phyloP scores from a whole-genome alignment of 2,113 vertebrate genomes.

The Peromyscus maniculatus region DNA sequence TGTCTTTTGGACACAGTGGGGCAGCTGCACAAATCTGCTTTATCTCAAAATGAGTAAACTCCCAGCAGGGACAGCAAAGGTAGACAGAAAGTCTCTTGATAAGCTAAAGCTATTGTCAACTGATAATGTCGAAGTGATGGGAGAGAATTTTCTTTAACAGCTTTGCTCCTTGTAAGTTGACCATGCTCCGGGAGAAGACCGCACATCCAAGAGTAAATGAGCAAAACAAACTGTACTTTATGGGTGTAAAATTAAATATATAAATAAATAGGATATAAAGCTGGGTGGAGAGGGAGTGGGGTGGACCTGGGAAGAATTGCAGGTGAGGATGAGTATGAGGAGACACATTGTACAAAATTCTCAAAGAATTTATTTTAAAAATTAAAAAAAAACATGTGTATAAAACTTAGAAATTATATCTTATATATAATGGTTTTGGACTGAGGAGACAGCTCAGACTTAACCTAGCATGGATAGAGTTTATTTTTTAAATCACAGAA shows the following conservation, averaged over 20 bases:
- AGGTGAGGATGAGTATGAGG: neutral
- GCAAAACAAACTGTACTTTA: neutral
- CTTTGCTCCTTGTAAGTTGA: neutral
- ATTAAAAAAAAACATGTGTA: neutral
- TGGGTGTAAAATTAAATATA: neutral
- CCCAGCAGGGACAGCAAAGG: neutral
- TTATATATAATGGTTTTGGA: neutral
- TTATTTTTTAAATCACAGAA: neutral
- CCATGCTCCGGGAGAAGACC: neutral
- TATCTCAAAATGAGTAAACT: neutral
- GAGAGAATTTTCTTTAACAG: neutral
- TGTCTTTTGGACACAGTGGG: neutral
- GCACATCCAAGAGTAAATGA: neutral
- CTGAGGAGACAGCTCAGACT: neutral
- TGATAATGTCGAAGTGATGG: too few species aligned
- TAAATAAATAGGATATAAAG: neutral
- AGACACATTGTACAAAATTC: neutral
- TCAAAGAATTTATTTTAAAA: constrained; percentile 46
- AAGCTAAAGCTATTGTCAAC: neutral
- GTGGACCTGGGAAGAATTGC: neutral
- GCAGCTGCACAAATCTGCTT: neutral
- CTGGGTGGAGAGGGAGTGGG: neutral
- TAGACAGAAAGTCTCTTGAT: neutral
- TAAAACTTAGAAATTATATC: neutral
- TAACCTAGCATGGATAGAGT: neutral